Evolutionary conservation across 2,113 vertebrate genomes (phyloP), one percentile per base, ranked within the genome.

Genomic region (Pipa parva): DNA sequence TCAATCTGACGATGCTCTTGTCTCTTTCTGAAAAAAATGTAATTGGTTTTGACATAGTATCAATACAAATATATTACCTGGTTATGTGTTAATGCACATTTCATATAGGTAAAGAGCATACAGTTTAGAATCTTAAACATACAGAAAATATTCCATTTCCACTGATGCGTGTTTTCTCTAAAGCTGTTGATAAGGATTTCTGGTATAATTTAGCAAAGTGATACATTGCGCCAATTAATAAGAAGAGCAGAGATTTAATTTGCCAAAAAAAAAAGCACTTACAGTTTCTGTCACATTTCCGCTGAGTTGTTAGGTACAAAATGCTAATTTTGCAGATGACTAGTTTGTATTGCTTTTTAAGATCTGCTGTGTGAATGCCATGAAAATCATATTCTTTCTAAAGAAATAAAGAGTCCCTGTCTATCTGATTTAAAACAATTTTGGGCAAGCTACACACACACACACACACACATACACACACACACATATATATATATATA

Each of bases 151-250:
- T 58, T 52, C 46, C 18, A 46, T 51, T 29, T 59, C 60, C 24
- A 5, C n/a, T 49, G 6, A 25, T 36, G 5, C 8, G n/a, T 25
- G 37, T 15, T 27, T 46, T 50, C 29, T 42, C 65, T 57, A 33
- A 59, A 68, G 56, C 29, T 39, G 26, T 68, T 68, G 57, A 60
- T 59, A 52, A 60, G n/a, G 29, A 52, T 69, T 39, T 60, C 46
- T 52, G 31, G 56, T 42, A 42, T 39, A 52, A 51, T 42, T 69
- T 69, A 28, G 31, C 48, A 56, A 69, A 57, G 46, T 69, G 57
- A 69, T 52, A 28, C 52, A 69, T 52, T 60, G 57, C 33, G 21
- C 24, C 65, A 69, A 69, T 69, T 69, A 59, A 68, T 59, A 60
- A 60, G 5, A 18, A 52, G 45, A 60, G 24, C 46, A 52, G 25